These are phyloP conservation scores for Dicentrarchus labrax DNA, from an alignment of 2,113 vertebrate genomes.

Conservation along the genomic window DNA sequence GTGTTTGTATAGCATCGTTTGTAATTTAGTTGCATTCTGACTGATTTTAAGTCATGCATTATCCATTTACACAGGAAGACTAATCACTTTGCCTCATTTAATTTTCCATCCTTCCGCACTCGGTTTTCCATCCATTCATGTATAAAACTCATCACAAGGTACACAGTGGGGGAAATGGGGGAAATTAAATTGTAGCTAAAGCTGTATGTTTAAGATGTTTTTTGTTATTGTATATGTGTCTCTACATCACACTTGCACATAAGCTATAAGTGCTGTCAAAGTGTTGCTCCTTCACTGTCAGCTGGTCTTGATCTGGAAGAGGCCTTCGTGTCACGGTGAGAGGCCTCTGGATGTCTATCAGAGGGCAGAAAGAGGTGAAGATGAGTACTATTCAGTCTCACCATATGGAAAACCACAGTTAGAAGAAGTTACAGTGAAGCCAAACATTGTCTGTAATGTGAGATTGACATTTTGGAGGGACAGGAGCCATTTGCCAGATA, in stretches of 20 bases:
- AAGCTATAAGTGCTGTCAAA: neutral
- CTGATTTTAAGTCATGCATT: neutral
- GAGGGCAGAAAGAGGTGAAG: neutral
- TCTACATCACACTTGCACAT: conserved; percentile 3
- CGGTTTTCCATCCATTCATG: neutral
- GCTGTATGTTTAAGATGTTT: neutral
- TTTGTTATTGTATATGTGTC: neutral
- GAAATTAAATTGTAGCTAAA: neutral
- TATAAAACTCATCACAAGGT: conserved; percentile 15
- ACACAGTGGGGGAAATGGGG: neutral
- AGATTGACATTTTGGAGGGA: neutral
- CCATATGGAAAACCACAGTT: neutral
- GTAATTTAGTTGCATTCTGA: neutral
- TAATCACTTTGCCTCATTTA: conserved; percentile 28
- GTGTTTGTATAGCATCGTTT: neutral
- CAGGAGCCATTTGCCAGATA: neutral
- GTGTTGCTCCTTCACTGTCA: conserved; percentile 33
- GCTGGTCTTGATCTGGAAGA: conserved; percentile 60
- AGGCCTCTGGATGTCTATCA: conserved; percentile 17
- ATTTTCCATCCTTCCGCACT: conserved; percentile 18
- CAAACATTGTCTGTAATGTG: neutral
- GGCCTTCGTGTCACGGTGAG: conserved; percentile 37
- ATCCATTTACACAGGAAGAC: conserved; percentile 4
- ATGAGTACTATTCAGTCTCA: neutral
- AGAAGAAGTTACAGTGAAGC: conserved; percentile 7